These are phyloP conservation scores for Epistrophe grossulariae DNA, from an alignment of 2,888 invertebrate genomes.

Conservation along the genomic window DNA sequence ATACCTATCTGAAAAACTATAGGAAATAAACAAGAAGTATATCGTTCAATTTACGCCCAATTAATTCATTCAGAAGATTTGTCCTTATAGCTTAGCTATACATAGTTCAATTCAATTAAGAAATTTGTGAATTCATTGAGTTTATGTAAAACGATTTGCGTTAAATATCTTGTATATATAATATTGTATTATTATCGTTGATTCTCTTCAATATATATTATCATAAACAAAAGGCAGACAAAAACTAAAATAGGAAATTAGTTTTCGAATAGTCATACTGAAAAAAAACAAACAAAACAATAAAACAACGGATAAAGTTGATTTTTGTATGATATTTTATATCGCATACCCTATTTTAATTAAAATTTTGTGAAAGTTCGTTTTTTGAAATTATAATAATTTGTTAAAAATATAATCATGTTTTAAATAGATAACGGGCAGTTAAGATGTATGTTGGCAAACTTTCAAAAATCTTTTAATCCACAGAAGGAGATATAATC, in stretches of 20 bases:
- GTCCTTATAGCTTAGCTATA: not conserved
- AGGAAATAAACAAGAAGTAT: constrained; percentile 51
- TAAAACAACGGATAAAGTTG: not conserved
- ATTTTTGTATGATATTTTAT: not conserved
- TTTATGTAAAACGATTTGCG: constrained; percentile 72
- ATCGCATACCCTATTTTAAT: constrained; percentile 25
- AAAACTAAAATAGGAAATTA: not conserved
- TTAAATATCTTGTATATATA: constrained; percentile 57
- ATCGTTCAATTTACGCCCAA: constrained; percentile 62
- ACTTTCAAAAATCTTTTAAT: no score
- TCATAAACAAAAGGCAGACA: constrained; percentile 28
- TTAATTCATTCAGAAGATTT: constrained; percentile 69
- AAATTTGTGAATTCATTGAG: constrained; percentile 67
- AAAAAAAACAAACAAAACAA: not conserved
- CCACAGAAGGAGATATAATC: no score
- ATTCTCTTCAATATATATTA: constrained; percentile 28
- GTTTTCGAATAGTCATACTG: not conserved
- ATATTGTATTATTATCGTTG: constrained; percentile 10
- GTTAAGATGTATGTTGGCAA: no score
- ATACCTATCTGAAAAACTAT: not conserved
- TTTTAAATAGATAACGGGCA: no score
- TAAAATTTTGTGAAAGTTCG: no score
- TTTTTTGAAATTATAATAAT: no score
- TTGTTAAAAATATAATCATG: no score
- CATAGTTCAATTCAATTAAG: constrained; percentile 72